Conservation (phyloP, 2,888 invertebrate genomes). For the Hermodice carunculata region DNA sequence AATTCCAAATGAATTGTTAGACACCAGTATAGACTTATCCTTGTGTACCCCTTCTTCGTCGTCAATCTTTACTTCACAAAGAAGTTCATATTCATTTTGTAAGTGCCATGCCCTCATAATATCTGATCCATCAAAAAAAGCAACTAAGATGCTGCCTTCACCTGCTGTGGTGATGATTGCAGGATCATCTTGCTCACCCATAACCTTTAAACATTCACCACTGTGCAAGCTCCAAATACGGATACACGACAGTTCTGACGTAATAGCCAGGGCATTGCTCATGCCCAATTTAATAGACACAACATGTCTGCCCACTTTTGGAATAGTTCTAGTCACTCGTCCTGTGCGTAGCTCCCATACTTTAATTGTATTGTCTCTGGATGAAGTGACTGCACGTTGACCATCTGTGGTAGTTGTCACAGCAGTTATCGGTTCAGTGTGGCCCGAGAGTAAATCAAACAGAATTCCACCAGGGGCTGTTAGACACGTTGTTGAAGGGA, state of each 20-base stretch:
- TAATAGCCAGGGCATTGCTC: constrained; percentile 51
- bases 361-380: constrained; percentile 63
- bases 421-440: constrained; percentile 62
- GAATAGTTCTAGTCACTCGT: constrained; percentile 55
- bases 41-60: constrained; percentile 53
- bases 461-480: constrained; percentile 62
- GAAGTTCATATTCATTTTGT: not conserved
- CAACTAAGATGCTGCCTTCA: constrained; percentile 56
- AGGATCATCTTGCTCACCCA: constrained; percentile 57
- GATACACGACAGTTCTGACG: constrained; percentile 55
- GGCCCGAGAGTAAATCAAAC: constrained; percentile 63
- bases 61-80: constrained; percentile 15
- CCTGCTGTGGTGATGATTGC: constrained; percentile 55
- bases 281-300: constrained; percentile 47
- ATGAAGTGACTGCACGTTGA: constrained; percentile 56
- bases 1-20: constrained; percentile 51
- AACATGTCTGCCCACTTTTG: constrained; percentile 56
- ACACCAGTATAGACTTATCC: constrained; percentile 55
- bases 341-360: constrained; percentile 64
- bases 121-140: constrained; percentile 60
- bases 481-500: constrained; percentile 63
- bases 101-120: constrained; percentile 58
- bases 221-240: constrained; percentile 56
- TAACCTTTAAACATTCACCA: constrained; percentile 45
- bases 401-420: constrained; percentile 60